Conservation (phyloP, 2,797 vertebrate genomes). For the Sebastes wilsoni region DNA sequence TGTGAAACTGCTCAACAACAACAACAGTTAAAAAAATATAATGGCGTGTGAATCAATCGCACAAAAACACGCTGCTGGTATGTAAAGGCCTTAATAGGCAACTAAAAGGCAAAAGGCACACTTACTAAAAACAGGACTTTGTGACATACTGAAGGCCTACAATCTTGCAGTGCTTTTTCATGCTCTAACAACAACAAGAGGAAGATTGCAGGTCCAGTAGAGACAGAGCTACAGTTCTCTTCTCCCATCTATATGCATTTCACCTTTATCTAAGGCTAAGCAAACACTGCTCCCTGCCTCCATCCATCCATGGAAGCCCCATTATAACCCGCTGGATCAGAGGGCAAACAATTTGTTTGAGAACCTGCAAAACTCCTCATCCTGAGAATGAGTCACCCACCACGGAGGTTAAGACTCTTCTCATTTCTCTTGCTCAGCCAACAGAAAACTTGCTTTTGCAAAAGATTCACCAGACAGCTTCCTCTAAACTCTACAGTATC, state of each 20-base stretch:
- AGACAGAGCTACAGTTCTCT: not conserved
- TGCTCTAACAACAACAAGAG: not conserved
- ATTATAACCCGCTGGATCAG: slow-evolving; percentile 12
- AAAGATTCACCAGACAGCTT: not conserved
- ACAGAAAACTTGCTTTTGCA: not conserved
- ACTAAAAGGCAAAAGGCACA: not conserved
- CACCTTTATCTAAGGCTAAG: slow-evolving; percentile 19
- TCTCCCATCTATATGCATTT: slow-evolving; percentile 6
- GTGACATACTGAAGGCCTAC: not conserved
- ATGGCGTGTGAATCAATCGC: rapidly evolving
- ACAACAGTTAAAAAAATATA: too few relatives aligned
- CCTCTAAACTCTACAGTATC: not conserved
- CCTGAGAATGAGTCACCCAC: not conserved
- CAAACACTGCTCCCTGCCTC: slow-evolving; percentile 19
- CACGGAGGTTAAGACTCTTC: not conserved
- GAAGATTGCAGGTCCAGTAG: not conserved
- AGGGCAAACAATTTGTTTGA: slow-evolving; percentile 32
- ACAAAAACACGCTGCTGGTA: too few relatives aligned
- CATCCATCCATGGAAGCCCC: slow-evolving; percentile 25
- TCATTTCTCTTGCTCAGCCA: slow-evolving; percentile 4
- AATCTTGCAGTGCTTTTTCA: not conserved
- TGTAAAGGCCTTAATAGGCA: not conserved
- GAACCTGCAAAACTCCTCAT: slow-evolving; percentile 19
- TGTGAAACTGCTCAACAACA: too few relatives aligned
- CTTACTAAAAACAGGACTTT: not conserved